Base-by-base conservation (phyloP, 2,797 vertebrate species). In the Paedocypris micromegethes region DNA sequence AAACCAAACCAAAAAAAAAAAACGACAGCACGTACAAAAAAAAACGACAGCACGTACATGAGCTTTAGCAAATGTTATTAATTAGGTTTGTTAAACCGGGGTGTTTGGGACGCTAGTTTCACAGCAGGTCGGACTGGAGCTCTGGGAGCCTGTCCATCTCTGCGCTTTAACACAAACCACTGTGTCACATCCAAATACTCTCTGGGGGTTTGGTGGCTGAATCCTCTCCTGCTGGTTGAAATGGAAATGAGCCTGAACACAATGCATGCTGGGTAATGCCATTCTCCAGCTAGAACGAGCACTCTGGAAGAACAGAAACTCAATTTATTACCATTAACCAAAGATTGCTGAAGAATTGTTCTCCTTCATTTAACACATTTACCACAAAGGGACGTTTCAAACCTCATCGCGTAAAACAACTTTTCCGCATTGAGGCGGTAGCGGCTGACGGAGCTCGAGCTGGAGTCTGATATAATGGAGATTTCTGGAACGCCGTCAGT, bases 191-290 rank as follows among this genome's bases (percentile, higher is more conserved):
- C 48, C 50, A 56, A 67, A 64, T 56, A 62, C 55, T 66, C 45
- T 63, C 65, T 62, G 69, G 61, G 68, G 48, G 56, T 64, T 54
- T 68, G 53, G 58, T 71, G 67, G 45, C 71, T 66, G 49, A 65
- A 62, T 52, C 41, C 67, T 70, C 41, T 58, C 52, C 44, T 65
- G 64, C 57, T 57, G 58, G 64, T 66, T 71, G 58, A 72, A 75
- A 73, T 73, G 65, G 71, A 77, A 75, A 86, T 91, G 88, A 92
- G 90, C 89, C 58, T 48, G 37, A 68, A 88, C 89, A 55, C 44
- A 60, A 47, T 65, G 72, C 52, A 53, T 71, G 59, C 89, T 91
- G 90, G 90, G 90, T 87, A 88, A 87, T 67, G 67, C 67, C 53
- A 60, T 54, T 64, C 67, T 70, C 62, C 65, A 60, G 66, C 41